Conservation (phyloP, 1,140 invertebrate species). For the Drosophila pandora region DNA sequence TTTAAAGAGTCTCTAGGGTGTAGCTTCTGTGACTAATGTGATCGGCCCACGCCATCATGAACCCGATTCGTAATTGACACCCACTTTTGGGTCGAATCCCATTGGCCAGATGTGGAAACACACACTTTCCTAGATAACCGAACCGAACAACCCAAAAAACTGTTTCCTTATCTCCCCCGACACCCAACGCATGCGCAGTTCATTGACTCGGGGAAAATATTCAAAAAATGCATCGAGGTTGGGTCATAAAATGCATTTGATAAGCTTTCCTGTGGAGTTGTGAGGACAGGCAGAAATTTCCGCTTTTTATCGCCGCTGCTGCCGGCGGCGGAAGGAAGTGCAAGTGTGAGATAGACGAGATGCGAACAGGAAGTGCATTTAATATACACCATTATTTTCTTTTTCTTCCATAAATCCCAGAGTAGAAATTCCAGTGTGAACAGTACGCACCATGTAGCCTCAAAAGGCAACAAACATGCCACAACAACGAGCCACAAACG, state of each 20-base stretch:
- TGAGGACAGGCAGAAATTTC: no score
- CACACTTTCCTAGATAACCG: constrained; percentile 66
- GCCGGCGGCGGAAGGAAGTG: constrained; percentile 69
- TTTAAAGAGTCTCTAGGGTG: no score
- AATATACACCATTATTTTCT: constrained; percentile 72
- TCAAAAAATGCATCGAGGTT: constrained; percentile 46
- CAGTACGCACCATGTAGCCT: no score
- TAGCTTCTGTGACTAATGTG: constrained; percentile 77
- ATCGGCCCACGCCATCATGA: constrained; percentile 71
- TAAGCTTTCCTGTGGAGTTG: no score
- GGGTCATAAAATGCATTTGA: constrained; percentile 73
- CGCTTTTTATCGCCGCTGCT: constrained; percentile 69
- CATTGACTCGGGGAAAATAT: constrained; percentile 65
- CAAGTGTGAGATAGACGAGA: constrained; percentile 63
- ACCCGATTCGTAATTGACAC: constrained; percentile 82
- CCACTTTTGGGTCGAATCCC: constrained; percentile 58
- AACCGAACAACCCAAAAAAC: constrained; percentile 16
- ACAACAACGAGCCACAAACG: constrained; percentile 5
- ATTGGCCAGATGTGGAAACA: constrained; percentile 67
- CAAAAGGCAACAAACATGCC: constrained; percentile 7
- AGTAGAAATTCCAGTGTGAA: no score
- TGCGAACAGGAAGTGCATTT: constrained; percentile 72
- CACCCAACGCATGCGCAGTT: constrained; percentile 65
- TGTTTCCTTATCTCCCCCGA: constrained; percentile 67
- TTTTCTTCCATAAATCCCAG: no score